Base-by-base conservation (phyloP, 1,140 invertebrate species). In the Neotoxoptera formosana region DNA sequence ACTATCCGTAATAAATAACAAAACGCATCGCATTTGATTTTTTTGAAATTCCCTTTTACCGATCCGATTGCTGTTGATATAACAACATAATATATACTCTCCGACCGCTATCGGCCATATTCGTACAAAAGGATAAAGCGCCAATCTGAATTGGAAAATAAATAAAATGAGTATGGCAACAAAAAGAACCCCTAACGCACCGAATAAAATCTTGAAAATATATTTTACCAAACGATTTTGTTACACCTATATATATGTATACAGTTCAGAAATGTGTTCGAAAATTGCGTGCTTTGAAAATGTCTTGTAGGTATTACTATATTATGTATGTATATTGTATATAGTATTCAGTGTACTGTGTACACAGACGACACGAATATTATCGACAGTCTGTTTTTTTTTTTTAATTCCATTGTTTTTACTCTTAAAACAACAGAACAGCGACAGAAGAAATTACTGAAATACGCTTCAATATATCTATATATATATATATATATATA, bases 331-430 rank as follows among this genome's bases (percentile, higher is more conserved):
- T 53, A 53, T 7, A 53, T 53, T 7, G 7, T 76, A n/a, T 17
- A 76, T 20, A 76, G 60, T 1, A 30, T 76, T 6, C 4, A 76
- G n/a, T 67, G 30, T 76, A n/a, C n/a, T n/a, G n/a, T n/a, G n/a
- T 14, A 17, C 30, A 76, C n/a, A n/a, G n/a, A n/a, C n/a, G 30
- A 76, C 25, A 67, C 30, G 6, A 76, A 76, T 76, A 76, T 76
- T 76, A 76, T 76, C 14, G 14, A 76, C 60, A n/a, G 60, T n/a
- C 23, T n/a, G 30, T 76, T 67, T 76, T 76, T 67, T 76, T 67
- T 67, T 67, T n/a, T 67, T 14, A 67, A 67, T n/a, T 67, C 60
- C 60, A 67, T 76, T n/a, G 60, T 76, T 76, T 76, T 76, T n/a
- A 76, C 30, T 76, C 14, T 76, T n/a, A 76, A 76, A n/a, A n/a